Percentiles rank a stretch among this genome's conserved stretches.
These are phyloP conservation scores for Chloroclysta siterata DNA, from an alignment of 2,888 invertebrate genomes.

Conservation along the genomic window DNA sequence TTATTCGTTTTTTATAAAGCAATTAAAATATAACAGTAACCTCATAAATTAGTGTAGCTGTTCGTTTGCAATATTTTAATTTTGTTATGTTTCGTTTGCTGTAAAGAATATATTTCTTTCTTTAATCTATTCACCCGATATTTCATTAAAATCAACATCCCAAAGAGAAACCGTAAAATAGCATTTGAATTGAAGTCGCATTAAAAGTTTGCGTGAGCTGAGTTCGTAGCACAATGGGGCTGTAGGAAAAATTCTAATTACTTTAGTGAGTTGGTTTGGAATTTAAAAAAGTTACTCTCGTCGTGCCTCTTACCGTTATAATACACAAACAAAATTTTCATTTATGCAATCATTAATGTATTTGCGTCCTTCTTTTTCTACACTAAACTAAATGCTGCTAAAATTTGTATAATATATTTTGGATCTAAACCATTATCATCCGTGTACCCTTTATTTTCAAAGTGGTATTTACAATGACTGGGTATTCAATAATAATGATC, in stretches of 20 bases:
- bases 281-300: conserved; percentile 74
- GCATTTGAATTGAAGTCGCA: conserved; percentile 81
- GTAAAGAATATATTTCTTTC: not conserved
- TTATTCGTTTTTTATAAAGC: no score
- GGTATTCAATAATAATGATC: not conserved
- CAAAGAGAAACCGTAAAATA: conserved; percentile 76
- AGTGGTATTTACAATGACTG: not conserved
- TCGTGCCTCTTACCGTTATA: conserved; percentile 54
- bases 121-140: conserved; percentile 47
- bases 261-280: conserved; percentile 74
- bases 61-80: not conserved
- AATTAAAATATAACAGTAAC: no score
- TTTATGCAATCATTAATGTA: conserved; percentile 17
- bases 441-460: not conserved
- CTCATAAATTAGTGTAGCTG: not conserved
- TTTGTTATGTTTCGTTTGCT: not conserved
- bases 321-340: conserved; percentile 56
- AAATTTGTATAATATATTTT: not conserved
- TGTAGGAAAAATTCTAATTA: conserved; percentile 82
- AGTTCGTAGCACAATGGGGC: conserved; percentile 77
- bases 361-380: not conserved
- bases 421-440: no score
- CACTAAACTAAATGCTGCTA: not conserved
- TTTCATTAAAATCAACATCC: conserved; percentile 71
- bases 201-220: conserved; percentile 81